Conservation (phyloP, 2,797 vertebrate genomes). For the Petrocephalus schoutedeni region DNA sequence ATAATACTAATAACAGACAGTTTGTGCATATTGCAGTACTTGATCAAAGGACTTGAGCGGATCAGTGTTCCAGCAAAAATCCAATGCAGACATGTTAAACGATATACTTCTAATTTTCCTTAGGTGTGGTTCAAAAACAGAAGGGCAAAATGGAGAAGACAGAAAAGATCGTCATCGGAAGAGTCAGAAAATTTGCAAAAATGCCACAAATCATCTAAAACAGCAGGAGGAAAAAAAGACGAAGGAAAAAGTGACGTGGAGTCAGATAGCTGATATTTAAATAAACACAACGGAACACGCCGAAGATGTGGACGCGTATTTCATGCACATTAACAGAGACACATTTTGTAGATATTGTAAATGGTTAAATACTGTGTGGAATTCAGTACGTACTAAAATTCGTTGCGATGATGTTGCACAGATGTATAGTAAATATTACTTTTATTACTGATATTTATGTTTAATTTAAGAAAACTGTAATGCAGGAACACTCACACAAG, state of each 20-base stretch:
- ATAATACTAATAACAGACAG: background rate
- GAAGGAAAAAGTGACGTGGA: slow-evolving; percentile 86
- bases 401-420: slow-evolving; percentile 77
- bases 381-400: slow-evolving; percentile 60
- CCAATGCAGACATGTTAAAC: slow-evolving; percentile 5
- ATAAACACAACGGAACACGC: slow-evolving; percentile 29
- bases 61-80: background rate
- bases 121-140: slow-evolving; percentile 99
- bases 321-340: slow-evolving; percentile 63
- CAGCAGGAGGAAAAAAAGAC: slow-evolving; percentile 74
- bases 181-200: slow-evolving; percentile 91
- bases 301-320: slow-evolving; percentile 53
- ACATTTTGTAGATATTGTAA: slow-evolving; percentile 64
- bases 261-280: slow-evolving; percentile 84
- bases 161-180: slow-evolving; percentile 92
- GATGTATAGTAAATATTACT: slow-evolving; percentile 63
- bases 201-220: slow-evolving; percentile 82
- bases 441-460: slow-evolving; percentile 70
- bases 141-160: slow-evolving; percentile 92
- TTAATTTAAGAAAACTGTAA: slow-evolving; percentile 62
- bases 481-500: slow-evolving; percentile 19
- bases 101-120: slow-evolving; percentile 21
- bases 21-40: background rate
- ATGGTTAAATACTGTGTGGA: slow-evolving; percentile 64
- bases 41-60: background rate